Conservation (phyloP, 2,888 invertebrate genomes). For the Xylota segnis region DNA sequence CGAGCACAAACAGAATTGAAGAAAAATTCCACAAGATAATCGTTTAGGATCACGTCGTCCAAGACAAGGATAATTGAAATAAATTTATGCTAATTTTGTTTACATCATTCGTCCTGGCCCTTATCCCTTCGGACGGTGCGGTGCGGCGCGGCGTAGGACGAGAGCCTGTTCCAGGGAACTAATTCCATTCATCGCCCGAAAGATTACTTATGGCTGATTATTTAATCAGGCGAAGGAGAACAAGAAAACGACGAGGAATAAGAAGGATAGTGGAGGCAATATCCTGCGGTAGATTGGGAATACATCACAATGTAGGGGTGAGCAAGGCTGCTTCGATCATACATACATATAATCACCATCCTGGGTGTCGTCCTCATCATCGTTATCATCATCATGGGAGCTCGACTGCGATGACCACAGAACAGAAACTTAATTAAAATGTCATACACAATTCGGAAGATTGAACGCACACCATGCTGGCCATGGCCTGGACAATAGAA, state of each 20-base stretch:
- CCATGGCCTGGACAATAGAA: constrained; percentile 1
- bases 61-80: constrained; percentile 62
- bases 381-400: constrained; percentile 4
- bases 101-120: constrained; percentile 24
- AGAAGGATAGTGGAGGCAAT: constrained; percentile 21
- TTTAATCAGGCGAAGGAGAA: background rate
- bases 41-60: constrained; percentile 43
- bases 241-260: background rate
- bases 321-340: background rate
- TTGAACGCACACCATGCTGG: background rate
- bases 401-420: background rate
- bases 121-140: background rate
- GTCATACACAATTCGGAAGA: constrained; percentile 10
- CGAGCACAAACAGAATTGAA: background rate
- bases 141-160: too few species aligned
- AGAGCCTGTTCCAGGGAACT: constrained; percentile 1
- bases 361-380: background rate
- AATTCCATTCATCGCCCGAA: background rate
- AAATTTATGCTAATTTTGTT: constrained; percentile 70
- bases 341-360: background rate
- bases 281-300: constrained; percentile 1
- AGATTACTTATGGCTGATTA: constrained; percentile 16
- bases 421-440: constrained; percentile 16
- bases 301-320: background rate
- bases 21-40: constrained; percentile 34